Base-by-base conservation (phyloP, 2,797 vertebrate species). In the Taeniopygia guttata region DNA sequence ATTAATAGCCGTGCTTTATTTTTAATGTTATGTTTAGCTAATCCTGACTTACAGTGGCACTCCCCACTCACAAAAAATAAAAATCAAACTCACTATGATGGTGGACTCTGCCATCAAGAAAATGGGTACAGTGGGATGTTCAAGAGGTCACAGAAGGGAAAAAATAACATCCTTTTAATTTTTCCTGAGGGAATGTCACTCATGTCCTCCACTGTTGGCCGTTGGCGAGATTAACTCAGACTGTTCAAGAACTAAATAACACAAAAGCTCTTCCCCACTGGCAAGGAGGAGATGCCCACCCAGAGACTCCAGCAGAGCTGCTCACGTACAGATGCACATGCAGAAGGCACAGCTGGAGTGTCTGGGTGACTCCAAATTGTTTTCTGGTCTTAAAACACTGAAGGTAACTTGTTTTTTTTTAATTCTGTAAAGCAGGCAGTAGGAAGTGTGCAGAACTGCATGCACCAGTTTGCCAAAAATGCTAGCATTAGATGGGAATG, bases 11-110 rank as follows among this genome's bases (percentile, higher is more conserved):
- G 10, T 95, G 89, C 94, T 97, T 96, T 97, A 97, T 96, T 96
- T 96, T 97, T 97, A 97, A 97, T 94, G 95, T 70, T 95, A 93
- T 95, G 96, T 97, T 97, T 97, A 95, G 96, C 95, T 97, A 97
- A 97, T 96, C 93, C 76, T 93, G 87, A 91, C 89, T 96, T 97
- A 82, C 75, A 95, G 79, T 91, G 63, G 68, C 88, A 92, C 92
- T 95, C 74, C 79, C 88, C 85, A 84, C 75, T 90, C 83, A 34
- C 5, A 59, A 85, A 89, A 95, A 94, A 97, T 78, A 92, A 95
- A 95, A 94, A 76, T 40, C 60, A 80, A 91, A 66, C 68, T 69
- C 51, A 9, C 46, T 67, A 10, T 78, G 46, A 86, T 0, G 4
- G 86, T 67, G 94, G 78, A 67, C 83, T 94, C 82, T 42, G 70